These are phyloP conservation scores for Melanotaenia duboulayi DNA, from an alignment of 2,113 vertebrate species.

Conservation along the genomic window DNA sequence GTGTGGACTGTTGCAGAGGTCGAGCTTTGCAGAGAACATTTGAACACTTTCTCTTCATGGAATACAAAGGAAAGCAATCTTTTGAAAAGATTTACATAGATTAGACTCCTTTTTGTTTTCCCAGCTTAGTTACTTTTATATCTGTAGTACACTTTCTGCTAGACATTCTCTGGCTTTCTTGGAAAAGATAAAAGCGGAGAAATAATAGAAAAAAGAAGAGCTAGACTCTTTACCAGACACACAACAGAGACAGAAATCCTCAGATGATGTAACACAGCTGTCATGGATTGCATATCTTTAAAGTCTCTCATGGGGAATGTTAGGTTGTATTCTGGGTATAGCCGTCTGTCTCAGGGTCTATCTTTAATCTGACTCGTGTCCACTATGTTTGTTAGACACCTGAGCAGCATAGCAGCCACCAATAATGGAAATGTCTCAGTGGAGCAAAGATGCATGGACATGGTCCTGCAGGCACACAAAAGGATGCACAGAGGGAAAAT, in stretches of 20 bases:
- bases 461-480: background rate
- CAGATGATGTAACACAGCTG: slow-evolving; percentile 57
- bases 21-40: slow-evolving; percentile 5
- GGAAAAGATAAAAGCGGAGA: slow-evolving; percentile 64
- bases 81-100: slow-evolving; percentile 23
- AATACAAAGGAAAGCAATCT: background rate
- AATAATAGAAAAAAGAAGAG: slow-evolving; percentile 45
- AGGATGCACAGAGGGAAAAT: too few relatives aligned
- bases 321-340: slow-evolving; percentile 14
- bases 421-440: background rate
- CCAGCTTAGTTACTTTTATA: slow-evolving; percentile 23
- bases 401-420: slow-evolving; percentile 2
- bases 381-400: slow-evolving; percentile 10
- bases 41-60: background rate
- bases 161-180: slow-evolving; percentile 26
- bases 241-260: slow-evolving; percentile 55
- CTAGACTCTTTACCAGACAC: slow-evolving; percentile 24
- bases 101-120: slow-evolving; percentile 37
- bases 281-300: slow-evolving; percentile 49
- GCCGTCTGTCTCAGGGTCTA: slow-evolving; percentile 14
- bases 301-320: slow-evolving; percentile 29
- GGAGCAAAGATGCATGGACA: background rate
- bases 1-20: slow-evolving; percentile 12
- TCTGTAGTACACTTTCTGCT: slow-evolving; percentile 8
- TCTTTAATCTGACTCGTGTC: slow-evolving; percentile 28